Evolutionary conservation across 2,888 invertebrate genomes (phyloP).

Genomic region (Spodoptera exigua): DNA sequence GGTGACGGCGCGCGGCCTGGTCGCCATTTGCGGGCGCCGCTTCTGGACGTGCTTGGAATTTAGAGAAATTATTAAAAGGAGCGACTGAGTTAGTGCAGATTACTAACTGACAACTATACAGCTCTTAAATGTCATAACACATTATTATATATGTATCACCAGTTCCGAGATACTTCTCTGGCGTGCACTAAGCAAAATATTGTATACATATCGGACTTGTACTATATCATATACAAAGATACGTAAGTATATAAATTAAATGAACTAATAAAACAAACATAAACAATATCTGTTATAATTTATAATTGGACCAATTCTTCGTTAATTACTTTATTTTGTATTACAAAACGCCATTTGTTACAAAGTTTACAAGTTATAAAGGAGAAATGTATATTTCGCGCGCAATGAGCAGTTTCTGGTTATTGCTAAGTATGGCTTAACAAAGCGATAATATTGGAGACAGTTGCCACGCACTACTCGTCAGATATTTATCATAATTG

Average conservation of each 20-base stretch:
- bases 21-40: conserved; percentile 4
- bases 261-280: no score
- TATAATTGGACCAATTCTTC: no score
- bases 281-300: no score
- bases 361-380: not conserved
- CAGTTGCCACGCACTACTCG: not conserved
- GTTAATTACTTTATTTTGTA: not conserved
- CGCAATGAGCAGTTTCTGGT: not conserved
- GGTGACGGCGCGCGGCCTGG: conserved; percentile 4
- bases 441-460: not conserved
- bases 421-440: conserved; percentile 3
- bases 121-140: no score
- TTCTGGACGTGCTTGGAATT: conserved; percentile 13
- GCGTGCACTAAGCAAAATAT: no score
- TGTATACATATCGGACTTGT: no score
- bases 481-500: conserved; percentile 37
- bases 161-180: no score
- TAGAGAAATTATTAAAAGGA: not conserved
- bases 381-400: not conserved
- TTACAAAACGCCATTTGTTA: not conserved
- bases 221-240: no score
- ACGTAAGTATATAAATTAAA: no score
- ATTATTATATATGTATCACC: no score
- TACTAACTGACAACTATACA: no score
- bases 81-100: conserved; percentile 3